Base-by-base conservation (phyloP, 2,888 invertebrate genomes). In the Drosophila rubida region DNA sequence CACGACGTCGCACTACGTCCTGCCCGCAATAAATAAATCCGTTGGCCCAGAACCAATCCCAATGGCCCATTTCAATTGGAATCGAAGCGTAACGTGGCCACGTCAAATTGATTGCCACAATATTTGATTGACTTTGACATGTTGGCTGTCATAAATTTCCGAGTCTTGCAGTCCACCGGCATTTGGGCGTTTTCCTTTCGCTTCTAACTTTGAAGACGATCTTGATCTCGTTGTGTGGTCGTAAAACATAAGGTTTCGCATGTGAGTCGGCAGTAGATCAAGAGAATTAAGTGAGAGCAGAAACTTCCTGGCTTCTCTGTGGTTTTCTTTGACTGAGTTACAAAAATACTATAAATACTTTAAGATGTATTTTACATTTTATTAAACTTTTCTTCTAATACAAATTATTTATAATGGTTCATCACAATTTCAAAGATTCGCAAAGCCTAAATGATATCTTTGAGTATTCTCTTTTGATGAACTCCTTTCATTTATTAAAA, bases 41-140 rank as follows among this genome's bases (percentile, higher is more conserved):
- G 16, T 59, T 6, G 59, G 22, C 51, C 50, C 49, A 50, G 23
- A 62, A n/a, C 60, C 45, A 57, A 57, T 61, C 8, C 19, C 32
- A 16, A 55, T 55, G 2, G 22, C 27, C 54, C 44, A 44, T 23
- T 22, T 39, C 37, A 48, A n/a, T 23, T 45, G 58, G 53, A 39
- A 61, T 25, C 57, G 54, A 61, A 68, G 54, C 85, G 81, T 55
- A 77, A 71, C 80, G 75, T 45, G 71, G 74, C 75, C 88, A 80
- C 80, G 79, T 80, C 89, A 78, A 88, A 88, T 87, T 88, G 88
- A 87, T 88, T 88, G 88, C 82, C 80, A 75, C 87, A 86, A 86
- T 75, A 81, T 90, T 90, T 90, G 90, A 90, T 90, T 90, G 90
- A 90, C 90, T 90, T 89, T 90, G 90, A 90, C 87, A 89, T 89